Percentiles rank a stretch among this genome's conserved stretches.
Evolutionary conservation across 2,797 vertebrate species (phyloP).

Genomic region (Cyclura pinguis): DNA sequence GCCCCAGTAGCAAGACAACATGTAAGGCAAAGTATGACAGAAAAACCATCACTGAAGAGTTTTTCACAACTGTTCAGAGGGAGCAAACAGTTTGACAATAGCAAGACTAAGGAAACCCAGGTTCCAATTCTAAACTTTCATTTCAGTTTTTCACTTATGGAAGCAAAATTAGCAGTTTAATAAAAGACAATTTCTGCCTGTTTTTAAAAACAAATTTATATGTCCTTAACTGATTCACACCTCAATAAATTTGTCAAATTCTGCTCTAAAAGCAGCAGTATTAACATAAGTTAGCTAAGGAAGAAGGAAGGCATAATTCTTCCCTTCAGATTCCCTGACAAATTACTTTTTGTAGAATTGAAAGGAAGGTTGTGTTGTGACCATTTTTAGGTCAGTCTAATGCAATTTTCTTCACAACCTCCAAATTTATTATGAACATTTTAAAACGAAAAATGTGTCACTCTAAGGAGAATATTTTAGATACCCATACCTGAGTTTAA

Average conservation of each 20-base stretch:
- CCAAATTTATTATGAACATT: not conserved
- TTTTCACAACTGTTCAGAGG: not conserved
- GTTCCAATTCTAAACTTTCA: not conserved
- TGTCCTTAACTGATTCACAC: not conserved
- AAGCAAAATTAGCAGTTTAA: not conserved
- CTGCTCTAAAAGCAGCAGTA: rapidly evolving
- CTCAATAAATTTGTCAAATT: not conserved
- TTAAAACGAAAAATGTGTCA: not conserved
- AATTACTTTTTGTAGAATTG: not conserved
- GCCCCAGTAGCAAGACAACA: not conserved
- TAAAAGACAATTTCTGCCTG: too few species aligned
- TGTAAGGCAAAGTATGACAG: not conserved
- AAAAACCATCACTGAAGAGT: not conserved
- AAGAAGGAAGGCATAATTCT: not conserved
- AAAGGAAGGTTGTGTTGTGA: not conserved
- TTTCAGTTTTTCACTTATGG: not conserved
- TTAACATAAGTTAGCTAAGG: not conserved
- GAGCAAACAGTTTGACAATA: not conserved
- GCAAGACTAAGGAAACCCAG: not conserved
- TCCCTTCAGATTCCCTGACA: not conserved
- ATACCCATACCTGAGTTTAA: not conserved
- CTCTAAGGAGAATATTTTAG: not conserved
- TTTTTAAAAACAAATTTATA: not conserved
- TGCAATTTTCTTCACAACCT: not conserved
- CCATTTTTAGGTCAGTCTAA: not conserved